phyloP scores from a whole-genome alignment of 2,888 invertebrate species.

The Gandaritis pyraliata region DNA sequence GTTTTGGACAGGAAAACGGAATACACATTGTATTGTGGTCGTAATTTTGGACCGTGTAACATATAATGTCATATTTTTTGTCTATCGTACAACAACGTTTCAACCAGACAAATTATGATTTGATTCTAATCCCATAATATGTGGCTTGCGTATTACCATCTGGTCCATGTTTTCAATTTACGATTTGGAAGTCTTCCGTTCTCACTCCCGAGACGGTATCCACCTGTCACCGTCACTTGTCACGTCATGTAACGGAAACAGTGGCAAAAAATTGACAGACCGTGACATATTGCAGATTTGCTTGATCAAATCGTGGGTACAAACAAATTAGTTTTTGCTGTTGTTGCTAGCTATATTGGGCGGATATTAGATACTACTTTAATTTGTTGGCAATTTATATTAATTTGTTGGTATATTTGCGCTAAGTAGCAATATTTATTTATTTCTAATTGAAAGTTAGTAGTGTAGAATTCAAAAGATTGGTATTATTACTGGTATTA shows the following conservation, averaged over 20 bases:
- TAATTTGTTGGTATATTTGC: too few relatives aligned
- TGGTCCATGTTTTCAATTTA: conserved; percentile 16
- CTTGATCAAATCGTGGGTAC: conserved; percentile 25
- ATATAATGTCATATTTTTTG: not conserved
- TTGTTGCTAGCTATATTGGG: too few relatives aligned
- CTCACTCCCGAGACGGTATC: conserved; percentile 17
- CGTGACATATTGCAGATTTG: conserved; percentile 35
- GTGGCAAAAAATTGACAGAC: conserved; percentile 36
- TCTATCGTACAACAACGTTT: not conserved
- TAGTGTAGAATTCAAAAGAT: too few relatives aligned
- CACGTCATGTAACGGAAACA: conserved; percentile 34
- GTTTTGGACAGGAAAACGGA: not conserved
- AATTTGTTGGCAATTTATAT: too few relatives aligned
- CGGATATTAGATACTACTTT: too few relatives aligned
- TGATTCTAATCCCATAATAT: conserved; percentile 5
- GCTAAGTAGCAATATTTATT: too few relatives aligned
- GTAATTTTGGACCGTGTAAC: not conserved
- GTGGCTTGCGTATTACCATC: conserved; percentile 12
- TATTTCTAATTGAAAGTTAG: too few relatives aligned
- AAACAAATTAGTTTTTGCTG: conserved; percentile 11
- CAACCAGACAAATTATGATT: conserved; percentile 6
- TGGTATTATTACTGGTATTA: too few relatives aligned
- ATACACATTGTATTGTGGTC: not conserved
- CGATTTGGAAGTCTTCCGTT: conserved; percentile 29
- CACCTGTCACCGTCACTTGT: conserved; percentile 40